Conservation (phyloP, 2,888 invertebrate species). For the Abrostola triplasia region DNA sequence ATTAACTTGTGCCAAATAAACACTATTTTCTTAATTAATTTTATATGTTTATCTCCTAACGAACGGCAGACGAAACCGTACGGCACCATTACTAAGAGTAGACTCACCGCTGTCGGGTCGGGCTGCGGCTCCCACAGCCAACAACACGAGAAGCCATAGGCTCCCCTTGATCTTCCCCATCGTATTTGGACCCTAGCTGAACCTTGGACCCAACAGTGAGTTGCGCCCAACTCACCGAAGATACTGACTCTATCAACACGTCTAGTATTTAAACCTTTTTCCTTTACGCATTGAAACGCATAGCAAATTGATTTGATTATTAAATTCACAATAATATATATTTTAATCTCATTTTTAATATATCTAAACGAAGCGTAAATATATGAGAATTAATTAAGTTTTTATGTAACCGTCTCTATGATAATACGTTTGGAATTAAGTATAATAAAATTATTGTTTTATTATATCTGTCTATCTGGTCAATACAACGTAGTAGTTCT, state of each 20-base stretch:
- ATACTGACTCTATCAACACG: slow-evolving; percentile 48
- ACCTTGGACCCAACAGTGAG: slow-evolving; percentile 66
- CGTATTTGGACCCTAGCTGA: slow-evolving; percentile 41
- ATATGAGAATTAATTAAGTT: slow-evolving; percentile 45
- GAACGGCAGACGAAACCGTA: neutral
- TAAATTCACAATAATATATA: slow-evolving; percentile 67
- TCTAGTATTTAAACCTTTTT: slow-evolving; percentile 69
- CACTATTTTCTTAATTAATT: no score
- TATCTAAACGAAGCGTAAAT: slow-evolving; percentile 67
- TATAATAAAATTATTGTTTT: no score
- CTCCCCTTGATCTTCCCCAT: slow-evolving; percentile 60
- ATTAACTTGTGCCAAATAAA: no score
- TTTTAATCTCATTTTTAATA: slow-evolving; percentile 66
- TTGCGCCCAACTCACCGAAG: slow-evolving; percentile 71
- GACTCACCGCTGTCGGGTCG: slow-evolving; percentile 57
- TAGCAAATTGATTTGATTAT: slow-evolving; percentile 76
- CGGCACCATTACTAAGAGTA: neutral
- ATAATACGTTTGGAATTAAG: neutral
- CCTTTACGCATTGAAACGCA: slow-evolving; percentile 71
- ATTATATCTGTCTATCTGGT: no score
- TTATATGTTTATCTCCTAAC: no score
- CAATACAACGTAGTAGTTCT: no score
- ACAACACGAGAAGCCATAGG: slow-evolving; percentile 57
- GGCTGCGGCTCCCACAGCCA: slow-evolving; percentile 49
- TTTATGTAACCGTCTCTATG: slow-evolving; percentile 10